Percentiles rank a stretch among this genome's conserved stretches.
Evolutionary conservation across 2,797 vertebrate species (phyloP).

Genomic region (Crenuchus spilurus): DNA sequence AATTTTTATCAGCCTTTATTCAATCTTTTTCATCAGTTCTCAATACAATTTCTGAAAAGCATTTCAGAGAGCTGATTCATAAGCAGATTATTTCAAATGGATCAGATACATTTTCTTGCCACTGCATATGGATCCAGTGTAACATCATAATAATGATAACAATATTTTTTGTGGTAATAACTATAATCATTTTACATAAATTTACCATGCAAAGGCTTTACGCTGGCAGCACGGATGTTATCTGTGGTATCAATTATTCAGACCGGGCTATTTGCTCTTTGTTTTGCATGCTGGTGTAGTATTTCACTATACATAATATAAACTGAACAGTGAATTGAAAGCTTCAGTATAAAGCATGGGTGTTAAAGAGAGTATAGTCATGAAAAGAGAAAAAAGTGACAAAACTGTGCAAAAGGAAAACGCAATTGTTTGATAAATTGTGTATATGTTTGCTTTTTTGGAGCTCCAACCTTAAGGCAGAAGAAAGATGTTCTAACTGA

Average conservation of each 20-base stretch:
- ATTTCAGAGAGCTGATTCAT: no score
- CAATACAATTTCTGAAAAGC: no score
- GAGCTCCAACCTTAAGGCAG: background rate
- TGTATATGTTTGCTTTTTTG: background rate
- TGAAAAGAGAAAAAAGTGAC: background rate
- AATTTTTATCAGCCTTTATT: no score
- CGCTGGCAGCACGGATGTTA: background rate
- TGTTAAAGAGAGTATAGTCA: background rate
- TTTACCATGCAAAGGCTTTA: background rate
- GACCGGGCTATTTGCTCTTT: background rate
- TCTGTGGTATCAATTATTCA: background rate
- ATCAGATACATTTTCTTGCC: no score
- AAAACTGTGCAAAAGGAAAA: no score
- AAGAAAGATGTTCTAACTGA: background rate
- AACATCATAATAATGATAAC: no score
- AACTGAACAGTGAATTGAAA: background rate
- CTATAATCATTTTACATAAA: background rate
- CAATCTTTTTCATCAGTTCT: no score
- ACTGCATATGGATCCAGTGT: no score
- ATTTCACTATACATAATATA: background rate
- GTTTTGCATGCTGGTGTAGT: no score
- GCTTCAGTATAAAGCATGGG: no score
- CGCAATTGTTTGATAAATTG: background rate
- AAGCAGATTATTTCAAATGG: no score
- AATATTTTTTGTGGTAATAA: background rate